Base-by-base conservation (phyloP, 92 coral and sea anemone species). In the Isaurus tuberculatus region DNA sequence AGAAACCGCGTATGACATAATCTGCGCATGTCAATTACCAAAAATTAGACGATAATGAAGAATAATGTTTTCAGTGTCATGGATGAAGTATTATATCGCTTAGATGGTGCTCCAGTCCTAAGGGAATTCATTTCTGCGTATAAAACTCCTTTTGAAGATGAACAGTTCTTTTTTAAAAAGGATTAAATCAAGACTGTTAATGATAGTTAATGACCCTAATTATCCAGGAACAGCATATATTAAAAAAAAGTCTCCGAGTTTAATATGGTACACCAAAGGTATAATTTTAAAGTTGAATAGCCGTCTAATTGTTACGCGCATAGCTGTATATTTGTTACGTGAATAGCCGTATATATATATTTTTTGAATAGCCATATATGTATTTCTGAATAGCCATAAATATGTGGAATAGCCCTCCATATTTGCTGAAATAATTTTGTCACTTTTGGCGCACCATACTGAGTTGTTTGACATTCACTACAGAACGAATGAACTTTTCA, bases 21-120 rank as follows among this genome's bases (percentile, higher is more conserved):
- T n/a, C n/a, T n/a, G n/a, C n/a, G n/a, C n/a, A n/a, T n/a, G n/a
- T n/a, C n/a, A n/a, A n/a, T n/a, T n/a, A n/a, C n/a, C n/a, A n/a
- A n/a, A n/a, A n/a, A n/a, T n/a, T n/a, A n/a, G n/a, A n/a, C n/a
- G 34, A 42, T 71, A 25, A 71, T 71, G 77, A 71, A 71, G 58
- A 71, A 71, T 25, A 71, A 42, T 71, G 9, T 20, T 43, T 70
- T 40, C 22, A 42, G 33, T 71, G 58, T 71, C 57, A 71, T 71
- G 58, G 60, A 71, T 71, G 77, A 42, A 42, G 57, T 71, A 40
- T n/a, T 71, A 44, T 71, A 71, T 44, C 68, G 68, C 46, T 57
- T 87, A 69, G 89, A 87, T 73, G 89, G 80, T 58, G 81, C 85
- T 26, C 84, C 74, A 65, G 85, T 85, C 79, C 84, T 88, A 37